A percentile compares a stretch with the other conserved stretches of the same genome.
These are phyloP conservation scores for Limnephilus rhombicus DNA, from an alignment of 2,888 invertebrate genomes.

Conservation along the genomic window DNA sequence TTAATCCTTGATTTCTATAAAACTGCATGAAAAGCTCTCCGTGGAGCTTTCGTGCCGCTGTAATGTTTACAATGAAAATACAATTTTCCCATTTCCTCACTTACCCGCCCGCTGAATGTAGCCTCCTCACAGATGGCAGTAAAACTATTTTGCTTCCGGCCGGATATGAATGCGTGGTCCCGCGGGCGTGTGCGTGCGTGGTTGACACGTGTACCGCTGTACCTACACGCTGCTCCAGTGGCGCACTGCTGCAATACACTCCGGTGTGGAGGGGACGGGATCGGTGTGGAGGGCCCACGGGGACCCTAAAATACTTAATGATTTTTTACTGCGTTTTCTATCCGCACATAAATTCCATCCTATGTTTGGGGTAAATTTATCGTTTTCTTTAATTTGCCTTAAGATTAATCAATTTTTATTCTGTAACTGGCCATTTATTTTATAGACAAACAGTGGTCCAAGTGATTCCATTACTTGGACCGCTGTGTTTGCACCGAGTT, in stretches of 20 bases:
- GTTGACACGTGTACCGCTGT: not conserved
- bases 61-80: conserved; percentile 30
- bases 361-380: no score
- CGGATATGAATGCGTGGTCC: conserved; percentile 32
- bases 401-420: no score
- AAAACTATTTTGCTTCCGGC: conserved; percentile 36
- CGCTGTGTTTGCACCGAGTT: no score
- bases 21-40: not conserved
- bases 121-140: conserved; percentile 12
- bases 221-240: not conserved
- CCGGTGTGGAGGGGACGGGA: not conserved
- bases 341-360: no score
- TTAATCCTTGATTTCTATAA: not conserved
- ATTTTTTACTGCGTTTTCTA: no score
- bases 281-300: not conserved
- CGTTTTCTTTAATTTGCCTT: no score
- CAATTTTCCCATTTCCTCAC: conserved; percentile 34
- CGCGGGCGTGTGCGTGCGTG: conserved; percentile 41
- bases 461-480: no score
- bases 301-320: no score
- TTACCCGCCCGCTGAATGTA: conserved; percentile 30
- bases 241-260: not conserved
- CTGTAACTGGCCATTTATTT: no score
- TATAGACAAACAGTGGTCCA: no score
- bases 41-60: not conserved